Conservation (phyloP, 2,113 vertebrate species). For the Catharus fuscescens region DNA sequence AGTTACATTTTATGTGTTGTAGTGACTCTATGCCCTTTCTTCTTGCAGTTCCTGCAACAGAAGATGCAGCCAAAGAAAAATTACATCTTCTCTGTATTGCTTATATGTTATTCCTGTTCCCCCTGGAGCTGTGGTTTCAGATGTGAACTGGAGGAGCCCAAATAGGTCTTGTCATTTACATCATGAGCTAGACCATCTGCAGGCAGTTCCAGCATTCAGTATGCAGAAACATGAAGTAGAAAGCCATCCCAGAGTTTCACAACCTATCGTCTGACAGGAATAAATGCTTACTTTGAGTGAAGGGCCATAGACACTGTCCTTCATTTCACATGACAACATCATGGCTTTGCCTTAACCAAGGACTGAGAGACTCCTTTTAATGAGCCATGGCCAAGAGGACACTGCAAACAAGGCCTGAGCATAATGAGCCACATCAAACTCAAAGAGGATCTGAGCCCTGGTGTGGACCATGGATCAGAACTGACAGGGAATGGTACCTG, state of each 20-base stretch:
- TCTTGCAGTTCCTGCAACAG: background rate
- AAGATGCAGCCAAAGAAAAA: background rate
- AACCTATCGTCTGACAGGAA: background rate
- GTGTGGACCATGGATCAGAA: background rate
- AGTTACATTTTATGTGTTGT: background rate
- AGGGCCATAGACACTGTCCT: background rate
- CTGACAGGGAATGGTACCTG: background rate
- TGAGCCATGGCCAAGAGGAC: background rate
- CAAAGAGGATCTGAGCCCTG: background rate
- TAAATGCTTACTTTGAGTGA: background rate
- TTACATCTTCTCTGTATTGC: background rate
- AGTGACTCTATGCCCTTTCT: background rate
- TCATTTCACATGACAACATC: background rate
- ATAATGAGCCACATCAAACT: background rate
- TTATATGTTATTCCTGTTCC: background rate
- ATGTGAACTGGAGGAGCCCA: background rate
- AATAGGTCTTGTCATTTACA: background rate
- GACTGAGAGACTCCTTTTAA: background rate
- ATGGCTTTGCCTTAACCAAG: background rate
- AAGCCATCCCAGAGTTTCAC: background rate
- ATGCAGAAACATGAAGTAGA: background rate
- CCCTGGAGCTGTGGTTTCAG: background rate
- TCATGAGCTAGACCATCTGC: background rate
- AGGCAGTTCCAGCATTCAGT: background rate
- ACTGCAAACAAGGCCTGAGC: background rate